These are phyloP conservation scores for Schizaphis graminum DNA, from an alignment of 2,888 invertebrate species.

Conservation along the genomic window DNA sequence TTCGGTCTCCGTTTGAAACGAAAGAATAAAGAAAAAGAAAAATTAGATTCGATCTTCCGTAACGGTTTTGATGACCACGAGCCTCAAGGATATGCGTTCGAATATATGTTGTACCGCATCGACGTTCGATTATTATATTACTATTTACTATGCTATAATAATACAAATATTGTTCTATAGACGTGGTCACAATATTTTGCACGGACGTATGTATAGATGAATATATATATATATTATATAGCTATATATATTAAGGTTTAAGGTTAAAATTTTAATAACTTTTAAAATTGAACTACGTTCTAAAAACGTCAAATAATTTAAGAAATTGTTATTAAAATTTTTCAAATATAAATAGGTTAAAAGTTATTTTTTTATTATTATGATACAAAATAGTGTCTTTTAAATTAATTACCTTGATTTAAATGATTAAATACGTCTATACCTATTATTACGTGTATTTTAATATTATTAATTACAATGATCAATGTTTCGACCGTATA, in stretches of 20 bases:
- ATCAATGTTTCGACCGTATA: not conserved
- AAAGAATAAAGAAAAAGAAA: slow-evolving; percentile 3
- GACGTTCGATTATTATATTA: slow-evolving; percentile 45
- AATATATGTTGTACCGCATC: not conserved
- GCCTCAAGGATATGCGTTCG: slow-evolving; percentile 50
- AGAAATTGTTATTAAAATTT: not conserved
- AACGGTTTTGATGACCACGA: slow-evolving; percentile 50
- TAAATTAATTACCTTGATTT: not conserved
- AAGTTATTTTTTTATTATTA: not conserved
- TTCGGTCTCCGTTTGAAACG: slow-evolving; percentile 44
- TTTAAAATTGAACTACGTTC: not conserved
- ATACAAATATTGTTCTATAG: slow-evolving; percentile 24
- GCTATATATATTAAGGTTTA: not conserved
- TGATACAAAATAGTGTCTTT: not conserved
- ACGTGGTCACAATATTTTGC: not conserved
- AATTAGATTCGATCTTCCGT: slow-evolving; percentile 47
- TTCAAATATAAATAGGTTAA: not conserved
- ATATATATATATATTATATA: not conserved
- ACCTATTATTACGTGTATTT: not conserved
- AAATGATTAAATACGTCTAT: not conserved
- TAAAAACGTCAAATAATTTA: not conserved
- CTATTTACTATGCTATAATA: not conserved
- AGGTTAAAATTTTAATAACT: not conserved
- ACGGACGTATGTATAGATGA: not conserved
- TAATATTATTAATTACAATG: not conserved